phyloP scores from a whole-genome alignment of 2,113 vertebrate genomes.

The Cinclus cinclus region DNA sequence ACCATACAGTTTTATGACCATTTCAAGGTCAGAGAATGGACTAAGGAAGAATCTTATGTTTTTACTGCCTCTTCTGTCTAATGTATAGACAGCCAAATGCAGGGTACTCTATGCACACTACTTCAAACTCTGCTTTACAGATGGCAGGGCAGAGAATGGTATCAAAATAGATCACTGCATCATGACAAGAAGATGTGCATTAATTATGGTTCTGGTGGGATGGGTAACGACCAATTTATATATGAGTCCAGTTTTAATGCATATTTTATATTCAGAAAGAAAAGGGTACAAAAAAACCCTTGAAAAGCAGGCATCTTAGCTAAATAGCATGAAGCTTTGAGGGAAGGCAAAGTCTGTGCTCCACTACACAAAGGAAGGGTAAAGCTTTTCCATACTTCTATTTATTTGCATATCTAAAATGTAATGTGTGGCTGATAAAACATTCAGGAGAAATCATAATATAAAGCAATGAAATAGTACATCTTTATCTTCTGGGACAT shows the following conservation, averaged over 20 bases:
- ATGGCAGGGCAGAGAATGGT: background rate
- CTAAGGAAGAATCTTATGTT: background rate
- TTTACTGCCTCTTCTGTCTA: background rate
- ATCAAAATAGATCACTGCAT: conserved; percentile 8
- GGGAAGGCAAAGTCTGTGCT: background rate
- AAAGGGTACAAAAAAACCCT: background rate
- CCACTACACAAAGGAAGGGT: background rate
- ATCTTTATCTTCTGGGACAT: background rate
- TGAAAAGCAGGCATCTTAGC: background rate
- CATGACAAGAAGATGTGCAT: background rate
- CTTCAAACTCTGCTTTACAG: background rate
- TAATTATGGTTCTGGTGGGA: background rate
- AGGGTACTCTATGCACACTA: background rate
- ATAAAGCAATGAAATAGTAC: background rate
- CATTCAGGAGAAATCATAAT: background rate
- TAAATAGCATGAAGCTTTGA: background rate
- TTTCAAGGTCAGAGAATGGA: conserved; percentile 12
- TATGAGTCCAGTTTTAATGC: background rate
- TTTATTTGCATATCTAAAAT: background rate
- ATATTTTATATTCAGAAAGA: background rate
- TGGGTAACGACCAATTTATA: background rate
- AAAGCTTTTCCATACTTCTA: background rate
- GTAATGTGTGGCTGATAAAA: background rate
- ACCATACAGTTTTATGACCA: background rate
- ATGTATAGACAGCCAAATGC: background rate